These are phyloP conservation scores for Drosophila peninsularis DNA, from an alignment of 2,888 invertebrate genomes.

Conservation along the genomic window DNA sequence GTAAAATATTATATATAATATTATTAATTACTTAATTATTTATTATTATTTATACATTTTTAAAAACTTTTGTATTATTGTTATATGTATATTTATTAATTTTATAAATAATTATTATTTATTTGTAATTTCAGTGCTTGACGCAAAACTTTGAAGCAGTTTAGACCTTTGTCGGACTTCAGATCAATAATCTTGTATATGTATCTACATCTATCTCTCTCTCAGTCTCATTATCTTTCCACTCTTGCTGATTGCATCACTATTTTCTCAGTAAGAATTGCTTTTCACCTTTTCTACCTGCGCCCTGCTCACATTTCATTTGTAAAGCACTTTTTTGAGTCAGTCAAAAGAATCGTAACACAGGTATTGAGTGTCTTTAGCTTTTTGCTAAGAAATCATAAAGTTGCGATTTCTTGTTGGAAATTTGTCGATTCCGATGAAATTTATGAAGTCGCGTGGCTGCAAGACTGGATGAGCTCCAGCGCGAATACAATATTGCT, in stretches of 20 bases:
- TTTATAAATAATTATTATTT: too few relatives aligned
- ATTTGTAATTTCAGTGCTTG: too few relatives aligned
- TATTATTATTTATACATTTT: too few relatives aligned
- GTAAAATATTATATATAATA: too few relatives aligned
- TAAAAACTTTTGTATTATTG: too few relatives aligned
- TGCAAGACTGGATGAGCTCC: slow-evolving; percentile 1
- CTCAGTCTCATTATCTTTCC: neutral
- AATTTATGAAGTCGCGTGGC: slow-evolving; percentile 48
- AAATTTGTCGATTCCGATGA: slow-evolving; percentile 26
- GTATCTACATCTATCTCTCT: neutral
- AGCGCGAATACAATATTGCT: slow-evolving; percentile 17
- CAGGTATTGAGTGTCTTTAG: slow-evolving; percentile 10
- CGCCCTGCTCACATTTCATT: slow-evolving; percentile 17
- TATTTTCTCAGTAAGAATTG: neutral
- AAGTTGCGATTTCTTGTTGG: slow-evolving; percentile 21
- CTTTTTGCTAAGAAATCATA: slow-evolving; percentile 7
- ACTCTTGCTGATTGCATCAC: slow-evolving; percentile 4
- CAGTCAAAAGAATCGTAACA: neutral
- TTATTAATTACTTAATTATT: too few relatives aligned
- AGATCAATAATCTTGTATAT: too few relatives aligned
- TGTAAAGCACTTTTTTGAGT: slow-evolving; percentile 2
- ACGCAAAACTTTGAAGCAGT: too few relatives aligned
- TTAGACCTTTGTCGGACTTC: too few relatives aligned
- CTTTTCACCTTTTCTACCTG: neutral
- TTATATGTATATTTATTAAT: too few relatives aligned